Evolutionary conservation across 2,888 invertebrate species (phyloP), one percentile per base, ranked within the genome.

Genomic region (Mesorhabditis sp.): DNA sequence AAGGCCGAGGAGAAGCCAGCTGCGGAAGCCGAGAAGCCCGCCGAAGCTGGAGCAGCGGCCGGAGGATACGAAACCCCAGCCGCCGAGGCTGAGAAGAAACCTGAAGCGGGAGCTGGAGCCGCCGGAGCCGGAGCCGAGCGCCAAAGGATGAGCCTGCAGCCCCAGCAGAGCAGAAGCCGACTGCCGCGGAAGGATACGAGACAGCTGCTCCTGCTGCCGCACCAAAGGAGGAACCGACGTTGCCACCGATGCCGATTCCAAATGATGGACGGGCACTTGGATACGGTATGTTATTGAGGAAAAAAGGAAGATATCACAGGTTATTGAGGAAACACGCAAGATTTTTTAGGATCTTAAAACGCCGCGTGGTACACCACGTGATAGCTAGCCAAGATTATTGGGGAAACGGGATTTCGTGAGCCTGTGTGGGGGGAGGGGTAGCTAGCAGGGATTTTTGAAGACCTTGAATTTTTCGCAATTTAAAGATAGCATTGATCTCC

Each of bases 1-100:
- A 50, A 50, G n/a, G 58, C 58, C n/a, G 58, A 50, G n/a, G 58
- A 50, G 58, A 50, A 50, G 58, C 58, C 58, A 50, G 58, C 58
- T 50, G 58, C 58, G 7, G 58, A 50, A 10, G 58, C 58, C n/a
- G 58, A 50, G 2, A 50, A 50, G 58, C 58, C 58, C 1, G 58
- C 58, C n/a, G 58, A 50, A 50, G 58, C 58, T n/a, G 58, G 58
- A 13, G 28, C 28, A 28, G 58, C 58, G n/a, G 58, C 58, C 7
- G 58, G 58, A 50, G 58, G 58, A 13, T 50, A 50, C n/a, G 58
- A 50, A 13, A n/a, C 58, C 7, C 10, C 7, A n/a, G n/a, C 7
- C 7, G 10, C 58, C 7, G 58, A 10, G 7, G 58, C 7, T 50
- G 58, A 50, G 58, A 28, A 28, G 28, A 28, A 28, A 28, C 28